phyloP scores from a whole-genome alignment of 2,113 vertebrate species.

The Cyprinodon variegatus region DNA sequence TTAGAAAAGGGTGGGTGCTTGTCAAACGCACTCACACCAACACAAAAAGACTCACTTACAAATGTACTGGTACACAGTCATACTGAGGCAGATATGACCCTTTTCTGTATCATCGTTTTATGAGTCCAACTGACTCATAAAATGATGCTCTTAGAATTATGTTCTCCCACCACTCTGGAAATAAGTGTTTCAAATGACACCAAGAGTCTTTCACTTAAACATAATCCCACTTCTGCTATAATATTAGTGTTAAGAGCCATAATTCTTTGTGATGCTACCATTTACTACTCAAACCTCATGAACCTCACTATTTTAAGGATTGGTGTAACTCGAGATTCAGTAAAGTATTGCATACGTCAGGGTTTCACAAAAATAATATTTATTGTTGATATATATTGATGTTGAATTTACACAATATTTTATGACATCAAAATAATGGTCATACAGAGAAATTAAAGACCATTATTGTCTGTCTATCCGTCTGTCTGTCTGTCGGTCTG shows the following conservation, averaged over 20 bases:
- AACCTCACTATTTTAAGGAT: slow-evolving; percentile 34
- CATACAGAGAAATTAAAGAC: too few relatives aligned
- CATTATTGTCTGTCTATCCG: too few relatives aligned
- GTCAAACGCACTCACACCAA: slow-evolving; percentile 68
- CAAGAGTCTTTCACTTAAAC: slow-evolving; percentile 1
- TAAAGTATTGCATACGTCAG: neutral
- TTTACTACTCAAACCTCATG: slow-evolving; percentile 52
- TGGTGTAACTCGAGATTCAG: neutral
- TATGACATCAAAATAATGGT: too few relatives aligned
- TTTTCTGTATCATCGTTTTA: slow-evolving; percentile 27
- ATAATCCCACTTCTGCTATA: slow-evolving; percentile 28
- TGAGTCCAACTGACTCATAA: slow-evolving; percentile 43
- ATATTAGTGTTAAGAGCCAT: slow-evolving; percentile 20
- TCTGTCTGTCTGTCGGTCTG: too few relatives aligned
- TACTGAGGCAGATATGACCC: slow-evolving; percentile 33
- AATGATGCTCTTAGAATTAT: slow-evolving; percentile 37
- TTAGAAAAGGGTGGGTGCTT: slow-evolving; percentile 75
- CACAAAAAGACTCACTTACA: slow-evolving; percentile 60
- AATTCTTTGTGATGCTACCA: slow-evolving; percentile 47
- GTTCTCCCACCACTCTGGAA: slow-evolving; percentile 26
- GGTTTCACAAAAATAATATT: neutral
- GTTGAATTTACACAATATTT: too few relatives aligned
- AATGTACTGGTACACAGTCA: slow-evolving; percentile 45
- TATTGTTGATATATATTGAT: neutral
- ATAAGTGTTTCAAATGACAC: slow-evolving; percentile 33